phyloP scores from a whole-genome alignment of 2,888 invertebrate genomes.

The Capitulum mitella region DNA sequence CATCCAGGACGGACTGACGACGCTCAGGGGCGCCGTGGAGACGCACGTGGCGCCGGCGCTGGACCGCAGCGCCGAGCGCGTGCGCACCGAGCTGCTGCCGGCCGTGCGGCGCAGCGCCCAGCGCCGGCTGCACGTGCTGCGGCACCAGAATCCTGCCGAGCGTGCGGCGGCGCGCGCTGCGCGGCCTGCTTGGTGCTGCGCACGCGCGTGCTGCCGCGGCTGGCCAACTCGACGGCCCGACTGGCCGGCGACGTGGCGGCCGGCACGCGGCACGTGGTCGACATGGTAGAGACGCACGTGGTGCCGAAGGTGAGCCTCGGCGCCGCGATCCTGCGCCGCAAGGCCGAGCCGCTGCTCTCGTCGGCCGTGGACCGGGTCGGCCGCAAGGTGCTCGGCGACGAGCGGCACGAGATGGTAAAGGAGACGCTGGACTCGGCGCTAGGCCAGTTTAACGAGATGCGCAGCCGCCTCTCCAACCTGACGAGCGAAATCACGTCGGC shows the following conservation, averaged over 20 bases:
- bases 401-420: constrained; percentile 32
- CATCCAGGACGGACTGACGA: background rate
- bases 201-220: background rate
- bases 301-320: background rate
- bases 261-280: background rate
- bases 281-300: background rate
- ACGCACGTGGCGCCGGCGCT: background rate
- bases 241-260: constrained; percentile 9
- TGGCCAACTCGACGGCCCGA: background rate
- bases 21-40: background rate
- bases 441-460: constrained; percentile 30
- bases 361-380: constrained; percentile 30
- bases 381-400: constrained; percentile 30
- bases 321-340: background rate
- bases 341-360: background rate
- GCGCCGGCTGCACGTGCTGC: background rate
- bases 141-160: background rate
- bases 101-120: background rate
- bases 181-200: background rate
- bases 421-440: constrained; percentile 31
- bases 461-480: constrained; percentile 31
- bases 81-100: background rate
- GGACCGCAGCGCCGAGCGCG: background rate
- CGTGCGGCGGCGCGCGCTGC: background rate
- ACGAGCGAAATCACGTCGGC: constrained; percentile 29